phyloP scores from a whole-genome alignment of 2,888 invertebrate genomes.

The Tubulanus polymorphus region DNA sequence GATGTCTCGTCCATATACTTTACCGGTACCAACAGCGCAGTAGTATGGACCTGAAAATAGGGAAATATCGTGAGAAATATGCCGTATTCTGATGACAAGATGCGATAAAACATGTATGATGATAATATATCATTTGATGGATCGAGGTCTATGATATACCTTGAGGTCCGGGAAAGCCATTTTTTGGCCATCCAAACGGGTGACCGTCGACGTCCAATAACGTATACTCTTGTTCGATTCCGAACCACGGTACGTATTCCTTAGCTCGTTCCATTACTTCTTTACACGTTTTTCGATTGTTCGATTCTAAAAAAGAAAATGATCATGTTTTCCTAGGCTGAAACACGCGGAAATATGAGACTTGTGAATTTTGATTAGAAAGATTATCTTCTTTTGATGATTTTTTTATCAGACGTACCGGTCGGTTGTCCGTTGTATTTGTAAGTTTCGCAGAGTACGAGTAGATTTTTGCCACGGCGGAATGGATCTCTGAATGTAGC shows the following conservation, averaged over 20 bases:
- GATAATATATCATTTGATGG: too few relatives aligned
- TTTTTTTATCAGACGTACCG: too few relatives aligned
- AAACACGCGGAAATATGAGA: too few relatives aligned
- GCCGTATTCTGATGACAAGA: too few relatives aligned
- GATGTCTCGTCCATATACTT: constrained; percentile 91
- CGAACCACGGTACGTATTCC: constrained; percentile 57
- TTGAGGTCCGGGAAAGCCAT: constrained; percentile 50
- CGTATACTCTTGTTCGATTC: constrained; percentile 60
- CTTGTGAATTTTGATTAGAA: too few relatives aligned
- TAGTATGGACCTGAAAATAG: constrained; percentile 89
- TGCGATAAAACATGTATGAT: too few relatives aligned
- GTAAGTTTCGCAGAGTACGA: constrained; percentile 85
- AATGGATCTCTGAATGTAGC: constrained; percentile 93
- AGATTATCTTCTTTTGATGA: too few relatives aligned
- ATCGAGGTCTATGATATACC: too few relatives aligned
- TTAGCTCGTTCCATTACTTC: constrained; percentile 55
- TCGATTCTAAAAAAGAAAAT: constrained; percentile 53
- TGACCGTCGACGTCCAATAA: constrained; percentile 53
- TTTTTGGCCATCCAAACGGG: constrained; percentile 53
- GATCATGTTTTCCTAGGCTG: too few relatives aligned
- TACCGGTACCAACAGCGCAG: constrained; percentile 94
- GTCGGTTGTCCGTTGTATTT: constrained; percentile 81
- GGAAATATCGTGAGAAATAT: too few relatives aligned
- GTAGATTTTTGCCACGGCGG: constrained; percentile 79
- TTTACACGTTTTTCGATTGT: constrained; percentile 54